Evolutionary conservation across 2,113 vertebrate genomes (phyloP), one percentile per base, ranked within the genome.

Genomic region (Daphoenositta chrysoptera): DNA sequence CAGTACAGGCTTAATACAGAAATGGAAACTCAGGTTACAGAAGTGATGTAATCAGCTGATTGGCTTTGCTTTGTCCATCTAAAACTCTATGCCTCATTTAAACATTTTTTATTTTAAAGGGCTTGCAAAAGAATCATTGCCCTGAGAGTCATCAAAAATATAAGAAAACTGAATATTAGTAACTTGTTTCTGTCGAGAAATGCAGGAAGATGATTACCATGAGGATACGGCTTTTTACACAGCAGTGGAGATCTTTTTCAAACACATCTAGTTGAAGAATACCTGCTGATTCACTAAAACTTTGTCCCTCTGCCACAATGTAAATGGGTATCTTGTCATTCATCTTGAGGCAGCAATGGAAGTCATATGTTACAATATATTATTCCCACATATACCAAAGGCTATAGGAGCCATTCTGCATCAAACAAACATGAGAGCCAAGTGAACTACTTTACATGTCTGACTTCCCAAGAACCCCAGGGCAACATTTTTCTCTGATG

Each of bases 1-100:
- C 12, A 89, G 90, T 84, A 96, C 51, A 82, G 68, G 58, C 28
- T 90, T 83, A 60, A 96, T 39, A 94, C 1, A 7, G 58, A 93
- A 95, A 83, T 86, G 11, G 64, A 95, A 96, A 95, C 33, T 82
- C 22, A 81, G 75, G 27, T 71, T 51, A 90, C 81, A 71, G 63
- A 95, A 83, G 75, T 78, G 35, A 73, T 0, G 0, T 42, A 66
- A 69, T 69, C 63, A 86, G 70, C 39, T 58, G 30, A 47, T 30
- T 44, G 18, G 31, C 35, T 93, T 90, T 69, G 39, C 19, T 80
- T 83, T 79, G 48, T 54, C 42, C 21, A 6, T 39, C 40, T 60
- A 78, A 87, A 82, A 82, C 27, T 51, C 77, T 53, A 22, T 2
- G 8, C 4, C 6, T 76, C 31, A 51, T 68, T 77, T 40, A 75